phyloP scores from a whole-genome alignment of 2,888 invertebrate genomes.

The Hydraecia micacea region DNA sequence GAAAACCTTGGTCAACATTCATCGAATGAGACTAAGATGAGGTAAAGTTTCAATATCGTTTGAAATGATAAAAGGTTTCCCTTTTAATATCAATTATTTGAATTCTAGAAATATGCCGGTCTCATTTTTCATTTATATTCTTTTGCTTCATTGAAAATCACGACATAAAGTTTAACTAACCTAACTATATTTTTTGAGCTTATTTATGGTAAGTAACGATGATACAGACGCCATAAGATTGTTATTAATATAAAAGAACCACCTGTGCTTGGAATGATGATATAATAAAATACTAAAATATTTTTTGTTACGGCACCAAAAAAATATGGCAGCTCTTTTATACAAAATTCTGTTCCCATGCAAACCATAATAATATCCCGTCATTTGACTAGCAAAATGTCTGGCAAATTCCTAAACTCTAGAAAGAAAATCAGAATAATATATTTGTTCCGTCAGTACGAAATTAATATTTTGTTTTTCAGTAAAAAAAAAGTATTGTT shows the following conservation, averaged over 20 bases:
- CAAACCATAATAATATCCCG: conserved; percentile 7
- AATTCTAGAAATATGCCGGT: background rate
- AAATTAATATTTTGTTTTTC: conserved; percentile 41
- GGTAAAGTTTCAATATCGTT: background rate
- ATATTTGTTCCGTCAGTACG: conserved; percentile 31
- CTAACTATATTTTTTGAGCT: background rate
- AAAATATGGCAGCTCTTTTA: conserved; percentile 7
- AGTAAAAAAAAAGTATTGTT: conserved; percentile 15
- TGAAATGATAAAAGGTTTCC: background rate
- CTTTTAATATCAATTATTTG: background rate
- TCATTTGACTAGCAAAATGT: conserved; percentile 31
- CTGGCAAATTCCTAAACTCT: conserved; percentile 50
- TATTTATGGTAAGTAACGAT: background rate
- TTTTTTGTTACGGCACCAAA: conserved; percentile 7
- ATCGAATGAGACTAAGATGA: background rate
- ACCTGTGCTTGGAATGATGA: background rate
- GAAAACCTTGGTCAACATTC: background rate
- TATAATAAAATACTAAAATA: conserved; percentile 4
- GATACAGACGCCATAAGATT: background rate
- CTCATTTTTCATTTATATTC: background rate
- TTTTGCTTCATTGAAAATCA: background rate
- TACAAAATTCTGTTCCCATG: conserved; percentile 26
- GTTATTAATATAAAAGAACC: background rate
- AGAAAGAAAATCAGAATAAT: conserved; percentile 51
- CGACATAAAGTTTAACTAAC: background rate